Conservation (phyloP, 2,888 invertebrate species). For the Linnaemya tessellans region DNA sequence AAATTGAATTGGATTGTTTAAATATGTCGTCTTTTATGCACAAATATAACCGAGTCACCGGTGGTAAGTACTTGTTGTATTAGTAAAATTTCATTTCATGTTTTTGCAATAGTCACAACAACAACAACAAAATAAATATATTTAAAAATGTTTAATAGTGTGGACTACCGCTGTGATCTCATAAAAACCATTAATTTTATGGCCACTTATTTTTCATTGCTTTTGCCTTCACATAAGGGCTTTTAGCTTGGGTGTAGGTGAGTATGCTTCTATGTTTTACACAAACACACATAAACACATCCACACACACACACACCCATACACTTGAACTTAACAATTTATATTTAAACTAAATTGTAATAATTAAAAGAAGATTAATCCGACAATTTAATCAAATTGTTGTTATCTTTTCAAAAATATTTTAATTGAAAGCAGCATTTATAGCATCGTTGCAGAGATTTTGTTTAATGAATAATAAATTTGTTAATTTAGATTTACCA, state of each 20-base stretch:
- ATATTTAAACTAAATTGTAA: slow-evolving; percentile 31
- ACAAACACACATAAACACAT: no score
- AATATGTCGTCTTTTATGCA: slow-evolving; percentile 34
- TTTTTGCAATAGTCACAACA: slow-evolving; percentile 34
- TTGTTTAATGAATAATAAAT: background rate
- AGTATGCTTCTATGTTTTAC: background rate
- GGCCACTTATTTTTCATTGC: slow-evolving; percentile 56
- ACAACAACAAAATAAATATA: background rate
- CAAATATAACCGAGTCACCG: slow-evolving; percentile 49
- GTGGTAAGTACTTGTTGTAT: slow-evolving; percentile 67
- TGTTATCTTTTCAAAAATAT: slow-evolving; percentile 3
- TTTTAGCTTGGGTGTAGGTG: background rate
- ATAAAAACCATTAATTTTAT: slow-evolving; percentile 72
- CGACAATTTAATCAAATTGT: slow-evolving; percentile 65
- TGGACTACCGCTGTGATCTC: slow-evolving; percentile 74
- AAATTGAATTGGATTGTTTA: slow-evolving; percentile 48
- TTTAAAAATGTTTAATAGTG: slow-evolving; percentile 67
- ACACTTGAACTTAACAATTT: slow-evolving; percentile 37
- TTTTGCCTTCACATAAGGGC: slow-evolving; percentile 16
- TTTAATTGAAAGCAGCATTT: background rate
- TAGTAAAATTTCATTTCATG: slow-evolving; percentile 63
- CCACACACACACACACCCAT: no score
- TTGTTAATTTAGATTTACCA: background rate
- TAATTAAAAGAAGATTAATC: slow-evolving; percentile 44
- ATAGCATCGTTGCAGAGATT: background rate